Base-by-base conservation (phyloP, 2,888 invertebrate genomes). In the Timema podura region DNA sequence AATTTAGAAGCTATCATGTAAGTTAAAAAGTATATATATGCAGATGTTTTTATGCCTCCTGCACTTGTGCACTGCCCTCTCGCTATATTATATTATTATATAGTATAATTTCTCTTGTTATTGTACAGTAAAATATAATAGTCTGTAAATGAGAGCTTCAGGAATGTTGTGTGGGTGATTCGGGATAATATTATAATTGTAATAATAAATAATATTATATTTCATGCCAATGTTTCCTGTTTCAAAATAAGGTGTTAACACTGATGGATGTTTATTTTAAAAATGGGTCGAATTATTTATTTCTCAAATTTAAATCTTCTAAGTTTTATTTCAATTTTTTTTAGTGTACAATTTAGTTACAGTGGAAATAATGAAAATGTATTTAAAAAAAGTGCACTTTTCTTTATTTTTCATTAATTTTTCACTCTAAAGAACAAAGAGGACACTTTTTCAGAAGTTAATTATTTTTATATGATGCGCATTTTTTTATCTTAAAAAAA, bases 91-190 rank as follows among this genome's bases (percentile, higher is more conserved):
- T 72, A 71, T 69, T 74, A 72, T 72, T 71, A 73, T 68, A 71
- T 61, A 73, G 47, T 73, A 71, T 72, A 72, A 69, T 72, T 70
- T 72, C 70, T 73, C 73, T 74, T 74, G 74, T 74, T 74, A 73
- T 68, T 74, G 74, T 74, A 74, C 74, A 74, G 74, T 73, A 70
- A 71, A 57, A 70, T 73, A 68, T 68, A 68, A 70, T 68, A 57
- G 65, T 71, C 69, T 72, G 71, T 68, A 70, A 70, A 69, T 68
- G 72, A 71, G 70, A 67, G 57, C 64, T 49, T 67, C 68, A 71
- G 30, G 57, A 65, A 65, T 68, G 71, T 46, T 59, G 59, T 44
- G 30, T 65, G 68, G 48, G 54, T 47, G 67, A 48, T 59, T 64
- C 59, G 61, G 57, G 61, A 68, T 15, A 59, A 13, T 59, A 44